These are phyloP conservation scores for Cyclophora albipunctata DNA, from an alignment of 2,888 invertebrate genomes.

Conservation along the genomic window DNA sequence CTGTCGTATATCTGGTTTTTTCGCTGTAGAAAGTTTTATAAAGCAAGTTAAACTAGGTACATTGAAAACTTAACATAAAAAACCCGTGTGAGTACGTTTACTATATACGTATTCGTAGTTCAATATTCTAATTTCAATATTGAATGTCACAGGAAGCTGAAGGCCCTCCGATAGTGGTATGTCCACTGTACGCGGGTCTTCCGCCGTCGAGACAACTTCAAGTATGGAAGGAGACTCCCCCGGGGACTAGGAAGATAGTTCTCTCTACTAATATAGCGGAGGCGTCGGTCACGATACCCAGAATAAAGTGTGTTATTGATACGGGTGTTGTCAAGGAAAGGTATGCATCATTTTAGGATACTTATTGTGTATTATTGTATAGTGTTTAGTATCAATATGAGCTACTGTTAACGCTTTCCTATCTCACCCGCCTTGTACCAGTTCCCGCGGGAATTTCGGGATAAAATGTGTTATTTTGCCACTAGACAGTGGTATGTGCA, in stretches of 20 bases:
- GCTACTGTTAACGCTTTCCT: no score
- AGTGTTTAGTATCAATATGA: no score
- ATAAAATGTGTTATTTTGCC: no score
- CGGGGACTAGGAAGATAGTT: conserved; percentile 90
- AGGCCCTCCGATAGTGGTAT: conserved; percentile 82
- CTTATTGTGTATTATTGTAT: no score
- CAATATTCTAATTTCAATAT: conserved; percentile 25
- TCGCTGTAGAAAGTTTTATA: no score
- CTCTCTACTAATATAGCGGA: conserved; percentile 98
- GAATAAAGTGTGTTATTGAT: conserved; percentile 93
- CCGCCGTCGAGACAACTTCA: conserved; percentile 90
- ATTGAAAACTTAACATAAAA: no score
- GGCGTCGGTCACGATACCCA: conserved; percentile 96
- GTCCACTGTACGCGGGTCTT: conserved; percentile 93
- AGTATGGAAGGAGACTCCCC: conserved; percentile 85
- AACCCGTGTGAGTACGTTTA: conserved; percentile 2
- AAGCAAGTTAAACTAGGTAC: no score
- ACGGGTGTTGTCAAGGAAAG: conserved; percentile 93
- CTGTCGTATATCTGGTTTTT: no score
- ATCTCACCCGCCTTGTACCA: no score
- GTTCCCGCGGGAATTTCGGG: no score
- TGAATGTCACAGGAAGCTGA: conserved; percentile 64
- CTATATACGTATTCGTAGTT: not conserved
- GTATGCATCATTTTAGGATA: conserved; percentile 42
- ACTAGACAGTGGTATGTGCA: no score